A percentile compares a stretch with the other conserved stretches of the same genome.
Conservation (phyloP, 2,888 invertebrate genomes). For the Keiferia lycopersicella region DNA sequence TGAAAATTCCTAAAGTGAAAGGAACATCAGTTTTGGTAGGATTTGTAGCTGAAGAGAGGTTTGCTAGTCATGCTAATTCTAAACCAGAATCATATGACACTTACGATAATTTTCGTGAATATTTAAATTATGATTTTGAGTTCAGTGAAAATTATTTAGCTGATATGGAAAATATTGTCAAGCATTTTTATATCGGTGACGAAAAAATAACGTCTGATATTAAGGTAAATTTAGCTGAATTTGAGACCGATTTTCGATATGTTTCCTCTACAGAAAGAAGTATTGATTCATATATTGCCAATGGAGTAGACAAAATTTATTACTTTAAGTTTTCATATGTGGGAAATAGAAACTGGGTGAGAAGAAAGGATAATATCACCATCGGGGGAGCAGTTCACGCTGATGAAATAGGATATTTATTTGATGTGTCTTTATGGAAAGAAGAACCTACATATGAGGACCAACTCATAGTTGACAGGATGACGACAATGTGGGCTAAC, state of each 20-base stretch:
- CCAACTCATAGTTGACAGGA: slow-evolving; percentile 49
- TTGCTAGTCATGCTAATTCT: slow-evolving; percentile 33
- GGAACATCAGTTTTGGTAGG: slow-evolving; percentile 54
- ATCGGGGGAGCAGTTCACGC: slow-evolving; percentile 47
- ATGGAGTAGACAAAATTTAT: slow-evolving; percentile 45
- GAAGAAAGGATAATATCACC: slow-evolving; percentile 36
- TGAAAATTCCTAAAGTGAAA: slow-evolving; percentile 44
- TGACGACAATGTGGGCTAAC: slow-evolving; percentile 46
- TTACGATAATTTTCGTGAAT: slow-evolving; percentile 36
- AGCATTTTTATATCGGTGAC: slow-evolving; percentile 58
- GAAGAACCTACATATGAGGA: slow-evolving; percentile 42
- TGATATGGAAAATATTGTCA: slow-evolving; percentile 40
- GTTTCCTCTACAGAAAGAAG: slow-evolving; percentile 49
- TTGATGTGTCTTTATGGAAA: slow-evolving; percentile 36
- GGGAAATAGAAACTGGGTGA: slow-evolving; percentile 48
- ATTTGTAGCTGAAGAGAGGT: slow-evolving; percentile 49
- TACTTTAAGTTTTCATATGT: slow-evolving; percentile 58
- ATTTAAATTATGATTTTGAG: slow-evolving; percentile 38
- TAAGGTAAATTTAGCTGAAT: slow-evolving; percentile 42
- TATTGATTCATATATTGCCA: slow-evolving; percentile 45
- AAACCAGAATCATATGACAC: slow-evolving; percentile 37
- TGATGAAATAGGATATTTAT: slow-evolving; percentile 60
- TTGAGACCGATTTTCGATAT: slow-evolving; percentile 54
- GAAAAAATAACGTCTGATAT: slow-evolving; percentile 37
- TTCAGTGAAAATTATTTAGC: slow-evolving; percentile 35